A percentile compares a stretch with the other conserved stretches of the same genome.
These are phyloP conservation scores for Drosophila oshimai DNA, from an alignment of 1,140 invertebrate genomes.

Conservation along the genomic window DNA sequence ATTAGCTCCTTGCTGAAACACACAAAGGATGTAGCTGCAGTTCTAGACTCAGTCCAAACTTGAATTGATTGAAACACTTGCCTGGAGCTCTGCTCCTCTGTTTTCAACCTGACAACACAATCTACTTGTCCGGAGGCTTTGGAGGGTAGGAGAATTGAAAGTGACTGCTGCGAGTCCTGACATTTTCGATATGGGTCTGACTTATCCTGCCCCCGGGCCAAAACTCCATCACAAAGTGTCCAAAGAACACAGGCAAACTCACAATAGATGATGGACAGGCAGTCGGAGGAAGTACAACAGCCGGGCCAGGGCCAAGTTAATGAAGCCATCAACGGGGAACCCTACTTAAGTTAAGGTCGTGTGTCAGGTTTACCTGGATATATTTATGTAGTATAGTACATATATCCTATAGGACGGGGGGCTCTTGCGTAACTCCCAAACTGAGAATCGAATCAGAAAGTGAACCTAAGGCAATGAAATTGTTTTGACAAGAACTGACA, in stretches of 20 bases:
- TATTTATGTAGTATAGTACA: conserved; percentile 29
- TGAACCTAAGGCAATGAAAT: conserved; percentile 14
- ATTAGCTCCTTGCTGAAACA: background rate
- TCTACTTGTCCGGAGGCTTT: background rate
- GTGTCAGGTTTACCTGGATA: conserved; percentile 18
- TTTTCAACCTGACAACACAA: conserved; percentile 7
- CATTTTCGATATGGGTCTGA: conserved; percentile 71
- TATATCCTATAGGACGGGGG: background rate
- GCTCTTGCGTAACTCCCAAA: conserved; percentile 9
- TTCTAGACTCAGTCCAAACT: conserved; percentile 15
- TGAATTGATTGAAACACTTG: conserved; percentile 35
- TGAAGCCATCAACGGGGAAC: conserved; percentile 58
- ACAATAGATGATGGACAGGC: conserved; percentile 27
- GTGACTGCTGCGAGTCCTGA: conserved; percentile 31
- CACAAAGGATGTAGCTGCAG: conserved; percentile 3
- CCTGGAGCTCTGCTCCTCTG: conserved; percentile 12
- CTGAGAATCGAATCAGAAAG: background rate
- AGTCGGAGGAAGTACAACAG: background rate
- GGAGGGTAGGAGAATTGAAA: no score
- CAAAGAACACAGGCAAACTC: conserved; percentile 22
- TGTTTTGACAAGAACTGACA: conserved; percentile 50
- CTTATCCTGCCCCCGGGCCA: conserved; percentile 7
- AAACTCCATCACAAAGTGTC: conserved; percentile 10
- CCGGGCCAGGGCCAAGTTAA: conserved; percentile 50
- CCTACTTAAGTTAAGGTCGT: conserved; percentile 53